phyloP scores from a whole-genome alignment of 2,113 vertebrate genomes.

The Bambusicola thoracicus region DNA sequence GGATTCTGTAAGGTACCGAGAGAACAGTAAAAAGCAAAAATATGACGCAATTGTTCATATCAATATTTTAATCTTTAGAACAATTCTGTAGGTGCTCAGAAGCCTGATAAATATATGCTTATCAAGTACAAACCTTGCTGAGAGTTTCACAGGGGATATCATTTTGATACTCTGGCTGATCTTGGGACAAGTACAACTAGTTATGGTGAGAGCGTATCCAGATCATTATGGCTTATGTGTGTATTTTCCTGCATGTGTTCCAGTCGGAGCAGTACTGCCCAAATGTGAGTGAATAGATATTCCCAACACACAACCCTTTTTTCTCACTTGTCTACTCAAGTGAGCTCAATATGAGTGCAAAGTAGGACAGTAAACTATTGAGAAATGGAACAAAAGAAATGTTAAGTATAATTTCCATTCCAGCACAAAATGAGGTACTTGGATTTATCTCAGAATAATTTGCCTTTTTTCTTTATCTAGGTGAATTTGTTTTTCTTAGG shows the following conservation, averaged over 20 bases:
- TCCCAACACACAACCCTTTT: not conserved
- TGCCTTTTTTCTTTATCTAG: not conserved
- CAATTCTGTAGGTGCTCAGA: not conserved
- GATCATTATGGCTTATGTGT: not conserved
- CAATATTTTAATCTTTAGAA: not conserved
- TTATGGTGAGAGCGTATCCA: not conserved
- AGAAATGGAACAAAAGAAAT: not conserved
- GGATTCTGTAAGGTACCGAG: no score
- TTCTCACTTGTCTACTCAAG: not conserved
- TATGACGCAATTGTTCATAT: not conserved
- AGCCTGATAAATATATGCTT: no score
- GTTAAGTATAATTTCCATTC: not conserved
- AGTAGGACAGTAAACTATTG: not conserved
- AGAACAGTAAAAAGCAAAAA: not conserved
- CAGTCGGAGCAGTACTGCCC: not conserved
- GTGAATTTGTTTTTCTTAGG: not conserved
- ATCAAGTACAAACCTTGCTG: not conserved
- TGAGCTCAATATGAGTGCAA: not conserved
- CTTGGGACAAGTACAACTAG: not conserved
- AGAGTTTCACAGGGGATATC: no score
- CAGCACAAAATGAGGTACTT: not conserved
- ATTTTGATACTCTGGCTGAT: not conserved
- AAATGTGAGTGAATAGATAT: not conserved
- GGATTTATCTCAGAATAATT: not conserved
- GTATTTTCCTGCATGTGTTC: not conserved